Conservation (phyloP, 2,797 vertebrate genomes). For the Crenuchus spilurus region DNA sequence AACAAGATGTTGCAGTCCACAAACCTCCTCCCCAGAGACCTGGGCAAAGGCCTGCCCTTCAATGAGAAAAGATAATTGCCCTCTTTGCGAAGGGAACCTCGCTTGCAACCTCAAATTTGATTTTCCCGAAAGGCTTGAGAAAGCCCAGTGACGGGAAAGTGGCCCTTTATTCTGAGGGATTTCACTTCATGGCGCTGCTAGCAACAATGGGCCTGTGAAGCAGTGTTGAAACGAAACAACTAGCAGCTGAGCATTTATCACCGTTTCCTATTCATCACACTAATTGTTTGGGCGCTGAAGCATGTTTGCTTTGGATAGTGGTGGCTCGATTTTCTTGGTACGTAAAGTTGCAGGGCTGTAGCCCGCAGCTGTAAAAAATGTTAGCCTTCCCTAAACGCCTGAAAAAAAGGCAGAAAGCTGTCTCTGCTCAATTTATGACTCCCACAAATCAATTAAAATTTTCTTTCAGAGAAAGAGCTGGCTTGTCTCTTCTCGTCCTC, state of each 20-base stretch:
- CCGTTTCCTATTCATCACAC: constrained; percentile 45
- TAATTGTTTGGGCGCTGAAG: constrained; percentile 48
- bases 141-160: constrained; percentile 39
- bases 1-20: neutral
- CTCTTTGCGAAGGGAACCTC: constrained; percentile 34
- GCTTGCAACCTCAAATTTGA: constrained; percentile 42
- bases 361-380: constrained; percentile 50
- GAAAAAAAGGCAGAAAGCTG: constrained; percentile 12
- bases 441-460: constrained; percentile 54
- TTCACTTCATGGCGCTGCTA: constrained; percentile 5
- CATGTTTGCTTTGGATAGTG: constrained; percentile 50
- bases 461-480: constrained; percentile 36
- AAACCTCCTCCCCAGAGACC: neutral
- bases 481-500: constrained; percentile 48
- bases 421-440: constrained; percentile 48
- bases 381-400: constrained; percentile 34
- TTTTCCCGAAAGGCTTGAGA: constrained; percentile 42
- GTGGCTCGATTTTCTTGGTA: constrained; percentile 32
- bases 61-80: constrained; percentile 34
- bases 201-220: constrained; percentile 25
- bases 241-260: constrained; percentile 43
- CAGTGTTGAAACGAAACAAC: constrained; percentile 14
- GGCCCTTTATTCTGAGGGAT: constrained; percentile 23
- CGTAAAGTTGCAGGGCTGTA: constrained; percentile 18
- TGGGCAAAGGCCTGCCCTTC: constrained; percentile 23